These are phyloP conservation scores for Spodoptera picta DNA, from an alignment of 2,888 invertebrate species.

Conservation along the genomic window DNA sequence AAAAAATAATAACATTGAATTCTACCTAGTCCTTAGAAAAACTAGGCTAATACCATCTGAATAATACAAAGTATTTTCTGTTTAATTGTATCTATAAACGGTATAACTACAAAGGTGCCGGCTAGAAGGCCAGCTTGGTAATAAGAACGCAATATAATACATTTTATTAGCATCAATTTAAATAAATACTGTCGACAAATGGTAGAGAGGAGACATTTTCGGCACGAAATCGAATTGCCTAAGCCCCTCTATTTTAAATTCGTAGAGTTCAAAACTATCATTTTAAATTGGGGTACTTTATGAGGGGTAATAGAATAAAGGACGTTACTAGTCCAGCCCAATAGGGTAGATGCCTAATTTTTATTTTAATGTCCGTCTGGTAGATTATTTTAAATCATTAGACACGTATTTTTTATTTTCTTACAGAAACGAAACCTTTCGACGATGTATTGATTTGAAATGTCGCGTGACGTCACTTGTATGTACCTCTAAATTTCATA, in stretches of 20 bases:
- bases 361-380: too few species aligned
- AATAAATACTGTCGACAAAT: conserved; percentile 53
- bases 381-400: too few species aligned
- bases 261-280: conserved; percentile 41
- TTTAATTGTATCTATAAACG: conserved; percentile 14
- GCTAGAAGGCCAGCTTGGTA: conserved; percentile 16
- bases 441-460: too few species aligned
- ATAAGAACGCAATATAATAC: conserved; percentile 55
- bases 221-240: conserved; percentile 49
- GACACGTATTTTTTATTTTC: too few species aligned
- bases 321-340: neutral
- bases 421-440: too few species aligned
- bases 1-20: too few species aligned
- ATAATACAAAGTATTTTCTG: conserved; percentile 1
- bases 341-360: too few species aligned
- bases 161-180: conserved; percentile 61
- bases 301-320: conserved; percentile 12
- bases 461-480: too few species aligned
- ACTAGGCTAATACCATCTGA: too few species aligned
- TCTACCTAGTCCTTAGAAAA: too few species aligned
- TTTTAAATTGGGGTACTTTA: conserved; percentile 26
- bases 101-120: conserved; percentile 21
- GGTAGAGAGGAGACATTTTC: conserved; percentile 43
- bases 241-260: conserved; percentile 39
- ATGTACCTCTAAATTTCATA: too few species aligned